Base-by-base conservation (phyloP, 1,140 invertebrate genomes). In the Bombyx mandarina region DNA sequence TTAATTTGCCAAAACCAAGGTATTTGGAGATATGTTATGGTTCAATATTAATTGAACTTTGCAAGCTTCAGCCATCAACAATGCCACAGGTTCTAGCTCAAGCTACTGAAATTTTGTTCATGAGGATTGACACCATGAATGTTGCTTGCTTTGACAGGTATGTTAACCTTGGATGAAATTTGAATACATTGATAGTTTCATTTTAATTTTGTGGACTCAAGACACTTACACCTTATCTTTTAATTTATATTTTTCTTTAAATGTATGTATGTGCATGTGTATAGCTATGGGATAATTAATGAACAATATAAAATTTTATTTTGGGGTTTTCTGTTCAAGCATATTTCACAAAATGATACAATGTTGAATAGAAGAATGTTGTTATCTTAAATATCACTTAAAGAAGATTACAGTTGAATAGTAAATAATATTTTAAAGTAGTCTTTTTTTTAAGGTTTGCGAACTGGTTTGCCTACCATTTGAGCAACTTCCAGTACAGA, bases 401-500 rank as follows among this genome's bases (percentile, higher is more conserved):
- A 35, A 3, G 2, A 35, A 18, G 12, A 18, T 18, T 18, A 18
- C 12, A 18, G 12, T 18, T 18, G 12, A 18, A 18, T 50, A 26
- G 35, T 51, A 22, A 48, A 52, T 42, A 47, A 43, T 55, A 7
- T 51, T 54, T 54, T 60, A 46, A 58, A 51, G 12, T 42, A 52
- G 10, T 43, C 3, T 9, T 5, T 35, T 52, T 35, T 80, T 82
- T 26, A 67, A 88, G 87, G 68, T 98, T 99, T 86, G 95, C 96
- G 3, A 94, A 93, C 76, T 99, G 98, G 98, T 99, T 99, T 89
- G 93, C 96, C 0, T 99, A 99, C 79, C 98, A 99, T 89, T 90
- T 99, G 82, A 99, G 98, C 78, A 99, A 99, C 88, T 99, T 99
- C 77, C 97, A 99, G 86, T 99, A 98, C 75, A 93, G 97, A 54